Percentiles rank a stretch among this genome's conserved stretches.
Evolutionary conservation across 2,888 invertebrate genomes (phyloP).

Genomic region (Andrena camellia): DNA sequence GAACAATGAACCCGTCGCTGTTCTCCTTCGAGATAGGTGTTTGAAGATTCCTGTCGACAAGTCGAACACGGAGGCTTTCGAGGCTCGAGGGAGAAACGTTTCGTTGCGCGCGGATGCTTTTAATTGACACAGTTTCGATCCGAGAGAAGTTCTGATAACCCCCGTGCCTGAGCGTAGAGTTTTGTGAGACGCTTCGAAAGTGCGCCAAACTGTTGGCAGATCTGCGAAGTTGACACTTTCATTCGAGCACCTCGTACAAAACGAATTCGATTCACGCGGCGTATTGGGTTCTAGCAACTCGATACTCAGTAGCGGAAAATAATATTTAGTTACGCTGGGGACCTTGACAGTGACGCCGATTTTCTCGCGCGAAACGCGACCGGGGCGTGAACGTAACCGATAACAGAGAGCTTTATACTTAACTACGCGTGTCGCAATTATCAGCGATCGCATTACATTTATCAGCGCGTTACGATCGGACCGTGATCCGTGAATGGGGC

Average conservation of each 20-base stretch:
- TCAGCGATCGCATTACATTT: constrained; percentile 28
- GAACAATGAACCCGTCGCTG: constrained; percentile 52
- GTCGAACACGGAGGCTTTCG: constrained; percentile 26
- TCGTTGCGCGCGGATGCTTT: not conserved
- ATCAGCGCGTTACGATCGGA: constrained; percentile 28
- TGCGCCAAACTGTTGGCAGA: too few relatives aligned
- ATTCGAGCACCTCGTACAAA: not conserved
- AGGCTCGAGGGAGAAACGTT: constrained; percentile 24
- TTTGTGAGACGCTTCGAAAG: not conserved
- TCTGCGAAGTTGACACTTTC: not conserved
- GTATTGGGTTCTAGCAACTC: not conserved
- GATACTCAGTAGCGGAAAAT: not conserved
- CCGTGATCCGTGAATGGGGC: constrained; percentile 16
- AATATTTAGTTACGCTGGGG: not conserved
- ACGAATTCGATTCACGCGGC: not conserved
- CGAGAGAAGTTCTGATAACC: not conserved
- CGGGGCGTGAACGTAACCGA: constrained; percentile 20
- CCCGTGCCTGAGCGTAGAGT: not conserved
- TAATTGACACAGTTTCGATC: constrained; percentile 3
- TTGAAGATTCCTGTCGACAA: constrained; percentile 25
- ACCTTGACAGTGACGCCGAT: not conserved
- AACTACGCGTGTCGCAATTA: constrained; percentile 27
- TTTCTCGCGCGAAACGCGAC: constrained; percentile 2
- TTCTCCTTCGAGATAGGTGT: constrained; percentile 28
- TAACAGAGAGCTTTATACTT: constrained; percentile 20